A percentile compares a stretch with the other conserved stretches of the same genome.
Evolutionary conservation across 2,113 vertebrate genomes (phyloP).

Genomic region (Rhea pennata): DNA sequence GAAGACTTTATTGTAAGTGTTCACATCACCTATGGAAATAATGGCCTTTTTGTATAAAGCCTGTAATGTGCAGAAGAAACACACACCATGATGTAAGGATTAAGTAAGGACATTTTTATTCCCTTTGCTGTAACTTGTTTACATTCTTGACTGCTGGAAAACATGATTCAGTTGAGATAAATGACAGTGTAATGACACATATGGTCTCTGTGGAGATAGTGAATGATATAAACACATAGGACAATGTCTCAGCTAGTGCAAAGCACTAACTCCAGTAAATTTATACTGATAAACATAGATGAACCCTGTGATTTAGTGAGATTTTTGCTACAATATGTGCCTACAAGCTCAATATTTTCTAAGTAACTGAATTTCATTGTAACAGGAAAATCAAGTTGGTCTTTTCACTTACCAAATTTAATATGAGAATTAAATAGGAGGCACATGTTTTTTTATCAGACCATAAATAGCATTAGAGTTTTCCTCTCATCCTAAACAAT

Average conservation of each 20-base stretch:
- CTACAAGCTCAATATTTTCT: neutral
- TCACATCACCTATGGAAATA: conserved; percentile 8
- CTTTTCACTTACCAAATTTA: neutral
- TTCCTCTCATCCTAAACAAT: neutral
- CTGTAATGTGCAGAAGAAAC: neutral
- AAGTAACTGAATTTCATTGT: neutral
- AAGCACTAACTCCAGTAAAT: neutral
- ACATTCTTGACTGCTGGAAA: neutral
- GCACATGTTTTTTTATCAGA: neutral
- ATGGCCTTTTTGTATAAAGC: too few relatives aligned
- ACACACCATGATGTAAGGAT: neutral
- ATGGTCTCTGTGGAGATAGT: neutral
- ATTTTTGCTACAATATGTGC: neutral
- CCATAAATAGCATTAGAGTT: neutral
- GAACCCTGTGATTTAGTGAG: neutral
- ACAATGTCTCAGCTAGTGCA: neutral
- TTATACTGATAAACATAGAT: neutral
- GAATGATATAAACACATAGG: neutral
- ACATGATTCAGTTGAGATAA: neutral
- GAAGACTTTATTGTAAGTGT: neutral
- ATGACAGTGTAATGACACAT: neutral
- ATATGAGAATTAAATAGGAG: neutral
- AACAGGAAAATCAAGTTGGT: neutral
- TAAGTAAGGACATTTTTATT: neutral
- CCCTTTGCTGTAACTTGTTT: neutral